Percentiles rank a stretch among this genome's conserved stretches.
Conservation (phyloP, 2,888 invertebrate genomes). For the Vanessa cardui region DNA sequence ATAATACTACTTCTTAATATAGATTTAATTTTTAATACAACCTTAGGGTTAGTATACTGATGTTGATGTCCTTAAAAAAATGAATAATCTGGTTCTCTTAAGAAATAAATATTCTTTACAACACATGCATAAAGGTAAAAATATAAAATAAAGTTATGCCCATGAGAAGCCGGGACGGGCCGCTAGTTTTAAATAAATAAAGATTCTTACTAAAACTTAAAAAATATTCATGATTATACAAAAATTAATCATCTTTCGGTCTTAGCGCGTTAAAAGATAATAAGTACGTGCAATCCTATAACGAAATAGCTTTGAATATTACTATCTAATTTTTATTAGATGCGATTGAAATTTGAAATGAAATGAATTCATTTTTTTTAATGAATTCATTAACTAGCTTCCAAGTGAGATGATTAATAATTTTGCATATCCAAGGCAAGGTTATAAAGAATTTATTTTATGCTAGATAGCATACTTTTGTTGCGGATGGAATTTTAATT, state of each 20-base stretch:
- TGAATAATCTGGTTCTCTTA: too few species aligned
- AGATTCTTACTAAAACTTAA: neutral
- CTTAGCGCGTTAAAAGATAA: too few species aligned
- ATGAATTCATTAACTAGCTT: conserved; percentile 13
- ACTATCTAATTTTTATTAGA: neutral
- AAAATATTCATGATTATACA: too few species aligned
- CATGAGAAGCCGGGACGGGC: too few species aligned
- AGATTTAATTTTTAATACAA: too few species aligned
- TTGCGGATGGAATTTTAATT: neutral
- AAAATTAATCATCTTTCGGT: neutral
- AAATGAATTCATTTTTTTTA: conserved; percentile 14
- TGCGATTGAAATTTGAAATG: neutral
- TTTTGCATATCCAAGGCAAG: conserved; percentile 7
- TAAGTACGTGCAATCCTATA: too few species aligned
- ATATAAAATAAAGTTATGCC: too few species aligned
- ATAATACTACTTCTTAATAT: too few species aligned
- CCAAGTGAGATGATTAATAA: conserved; percentile 8
- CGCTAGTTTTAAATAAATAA: neutral
- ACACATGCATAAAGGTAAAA: too few species aligned
- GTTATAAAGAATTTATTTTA: conserved; percentile 3
- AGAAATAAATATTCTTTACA: too few species aligned
- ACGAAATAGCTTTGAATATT: neutral
- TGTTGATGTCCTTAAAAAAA: too few species aligned
- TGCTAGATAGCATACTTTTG: neutral
- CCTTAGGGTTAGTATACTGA: too few species aligned